Evolutionary conservation across 1,140 invertebrate genomes (phyloP), one percentile per base, ranked within the genome.

Genomic region (Pseudomyrmex dendroicus): DNA sequence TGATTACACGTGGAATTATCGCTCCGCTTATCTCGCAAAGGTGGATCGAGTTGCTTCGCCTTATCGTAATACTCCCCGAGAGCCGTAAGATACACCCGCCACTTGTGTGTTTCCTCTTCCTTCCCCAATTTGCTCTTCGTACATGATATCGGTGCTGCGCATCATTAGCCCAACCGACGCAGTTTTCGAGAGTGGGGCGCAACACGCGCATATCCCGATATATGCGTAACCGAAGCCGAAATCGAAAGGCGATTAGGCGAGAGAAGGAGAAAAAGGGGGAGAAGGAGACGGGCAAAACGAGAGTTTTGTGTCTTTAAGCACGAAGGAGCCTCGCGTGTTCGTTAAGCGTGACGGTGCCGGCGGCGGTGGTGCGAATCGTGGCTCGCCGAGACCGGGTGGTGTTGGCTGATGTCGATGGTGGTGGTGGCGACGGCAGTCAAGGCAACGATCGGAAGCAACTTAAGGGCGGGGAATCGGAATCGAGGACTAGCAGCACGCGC

Each of bases 401-500:
- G 56, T 54, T 57, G 59, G 15, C 44, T 61, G 56, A 2, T 44
- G 83, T 52, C 54, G 82, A 54, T 76, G 85, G 64, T 73, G 78
- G 78, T 63, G 83, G 56, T 57, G 82, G 80, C 77, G 84, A 87
- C 68, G 73, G 80, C 63, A 77, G 61, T 64, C 70, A 86, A 91
- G 73, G 76, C 76, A 90, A 91, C 85, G 86, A 89, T 89, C 88
- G 84, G 86, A 88, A 89, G 90, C 87, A 86, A 91, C 85, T 87
- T 82, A 82, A 91, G 86, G 89, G 86, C 88, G 84, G 87, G 72
- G 86, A 90, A 90, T 85, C 82, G 86, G 87, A 84, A 86, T 85
- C 86, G 82, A 85, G 86, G 84, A 85, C 87, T 89, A 84, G 88
- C 87, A 92, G 91, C 92, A 92, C 92, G 92, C 91, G 91, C 92